Conservation (phyloP, 2,888 invertebrate genomes). For the Polydrusus cervinus region DNA sequence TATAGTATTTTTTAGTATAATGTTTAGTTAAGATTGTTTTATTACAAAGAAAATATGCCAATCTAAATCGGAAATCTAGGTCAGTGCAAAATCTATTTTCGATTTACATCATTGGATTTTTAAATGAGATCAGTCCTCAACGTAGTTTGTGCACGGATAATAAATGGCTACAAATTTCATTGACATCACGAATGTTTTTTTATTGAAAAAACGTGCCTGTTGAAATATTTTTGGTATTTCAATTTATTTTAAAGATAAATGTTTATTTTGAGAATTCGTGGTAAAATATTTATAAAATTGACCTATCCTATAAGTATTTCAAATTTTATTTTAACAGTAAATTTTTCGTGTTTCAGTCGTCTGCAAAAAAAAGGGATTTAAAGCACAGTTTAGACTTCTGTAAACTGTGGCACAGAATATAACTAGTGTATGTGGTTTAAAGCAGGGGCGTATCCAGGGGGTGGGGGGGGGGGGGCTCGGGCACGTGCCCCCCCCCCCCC, state of each 20-base stretch:
- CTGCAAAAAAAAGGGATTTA: too few species aligned
- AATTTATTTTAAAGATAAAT: background rate
- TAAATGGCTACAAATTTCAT: background rate
- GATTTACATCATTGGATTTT: background rate
- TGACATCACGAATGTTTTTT: background rate
- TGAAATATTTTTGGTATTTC: background rate
- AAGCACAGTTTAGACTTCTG: too few species aligned
- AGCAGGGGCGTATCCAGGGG: too few species aligned
- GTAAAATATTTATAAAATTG: background rate
- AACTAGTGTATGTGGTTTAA: too few species aligned
- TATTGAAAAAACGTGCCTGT: background rate
- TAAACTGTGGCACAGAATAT: too few species aligned
- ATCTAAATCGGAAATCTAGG: background rate
- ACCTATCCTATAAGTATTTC: too few species aligned
- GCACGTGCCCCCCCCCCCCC: too few species aligned
- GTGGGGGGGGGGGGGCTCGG: too few species aligned
- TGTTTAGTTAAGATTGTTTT: background rate
- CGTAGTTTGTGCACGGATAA: background rate
- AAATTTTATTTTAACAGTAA: too few species aligned
- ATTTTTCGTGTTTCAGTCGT: too few species aligned
- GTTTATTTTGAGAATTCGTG: background rate
- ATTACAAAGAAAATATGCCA: background rate
- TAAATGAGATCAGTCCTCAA: background rate
- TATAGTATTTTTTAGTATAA: background rate
- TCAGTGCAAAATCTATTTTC: conserved; percentile 21